These are phyloP conservation scores for Orthonyx spaldingii DNA, from an alignment of 2,113 vertebrate species.

Conservation along the genomic window DNA sequence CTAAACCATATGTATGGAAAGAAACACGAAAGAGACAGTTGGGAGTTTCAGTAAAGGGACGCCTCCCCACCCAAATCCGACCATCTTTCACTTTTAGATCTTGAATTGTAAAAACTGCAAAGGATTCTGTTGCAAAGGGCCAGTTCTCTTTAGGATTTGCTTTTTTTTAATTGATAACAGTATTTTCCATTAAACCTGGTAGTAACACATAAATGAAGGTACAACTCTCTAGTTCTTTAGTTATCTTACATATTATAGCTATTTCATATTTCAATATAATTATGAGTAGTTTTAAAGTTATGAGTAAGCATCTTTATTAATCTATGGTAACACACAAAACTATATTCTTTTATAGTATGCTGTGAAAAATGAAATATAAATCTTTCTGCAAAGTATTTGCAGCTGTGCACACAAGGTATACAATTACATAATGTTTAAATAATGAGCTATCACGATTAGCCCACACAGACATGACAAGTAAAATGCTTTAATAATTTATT, in stretches of 20 bases:
- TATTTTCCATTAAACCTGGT: background rate
- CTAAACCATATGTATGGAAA: background rate
- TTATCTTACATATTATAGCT: background rate
- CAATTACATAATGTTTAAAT: conserved; percentile 76
- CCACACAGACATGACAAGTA: conserved; percentile 75
- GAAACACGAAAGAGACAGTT: background rate
- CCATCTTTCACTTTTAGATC: background rate
- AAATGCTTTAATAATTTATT: conserved; percentile 73
- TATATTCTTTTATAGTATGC: conserved; percentile 39
- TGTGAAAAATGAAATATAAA: conserved; percentile 57
- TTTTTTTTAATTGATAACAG: background rate
- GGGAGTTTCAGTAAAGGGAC: background rate
- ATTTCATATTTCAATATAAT: background rate
- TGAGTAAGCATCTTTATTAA: conserved; percentile 21
- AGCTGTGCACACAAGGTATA: conserved; percentile 73
- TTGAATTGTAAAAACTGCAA: background rate
- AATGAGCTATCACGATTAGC: conserved; percentile 73
- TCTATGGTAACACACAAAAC: background rate
- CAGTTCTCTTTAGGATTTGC: background rate
- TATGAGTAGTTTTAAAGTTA: background rate
- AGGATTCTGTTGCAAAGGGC: background rate
- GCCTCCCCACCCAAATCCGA: background rate
- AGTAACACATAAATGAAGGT: background rate
- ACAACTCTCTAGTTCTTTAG: background rate
- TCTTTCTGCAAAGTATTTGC: conserved; percentile 69